A percentile compares a stretch with the other conserved stretches of the same genome.
phyloP scores from a whole-genome alignment of 2,888 invertebrate species.

The Mythimna pallens region DNA sequence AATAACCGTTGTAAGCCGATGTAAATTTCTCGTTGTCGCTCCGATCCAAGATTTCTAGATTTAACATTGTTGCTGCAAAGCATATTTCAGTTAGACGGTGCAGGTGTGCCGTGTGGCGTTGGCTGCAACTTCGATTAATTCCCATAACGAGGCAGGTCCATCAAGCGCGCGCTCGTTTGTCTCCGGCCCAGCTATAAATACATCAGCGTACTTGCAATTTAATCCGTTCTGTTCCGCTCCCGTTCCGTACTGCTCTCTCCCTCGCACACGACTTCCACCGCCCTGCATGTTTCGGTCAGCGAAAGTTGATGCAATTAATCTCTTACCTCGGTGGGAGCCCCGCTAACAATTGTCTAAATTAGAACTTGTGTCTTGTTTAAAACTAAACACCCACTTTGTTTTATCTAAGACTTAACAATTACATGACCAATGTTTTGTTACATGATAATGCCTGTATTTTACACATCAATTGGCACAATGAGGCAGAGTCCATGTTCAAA shows the following conservation, averaged over 20 bases:
- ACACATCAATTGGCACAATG: slow-evolving; percentile 51
- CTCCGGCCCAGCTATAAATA: slow-evolving; percentile 89
- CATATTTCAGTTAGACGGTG: slow-evolving; percentile 86
- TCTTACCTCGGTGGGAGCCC: slow-evolving; percentile 71
- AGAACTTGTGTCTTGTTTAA: slow-evolving; percentile 71
- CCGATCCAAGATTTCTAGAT: slow-evolving; percentile 63
- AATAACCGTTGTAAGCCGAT: slow-evolving; percentile 42
- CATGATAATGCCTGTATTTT: slow-evolving; percentile 41
- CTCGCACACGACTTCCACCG: slow-evolving; percentile 70
- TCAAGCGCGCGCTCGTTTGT: slow-evolving; percentile 89
- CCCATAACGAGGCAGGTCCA: slow-evolving; percentile 90
- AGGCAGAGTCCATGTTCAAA: slow-evolving; percentile 47
- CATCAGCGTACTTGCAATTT: slow-evolving; percentile 90
- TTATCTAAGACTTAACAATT: slow-evolving; percentile 30
- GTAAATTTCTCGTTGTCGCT: slow-evolving; percentile 40
- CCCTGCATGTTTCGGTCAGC: slow-evolving; percentile 77
- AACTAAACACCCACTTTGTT: slow-evolving; percentile 61
- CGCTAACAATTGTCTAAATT: slow-evolving; percentile 76
- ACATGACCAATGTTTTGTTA: slow-evolving; percentile 49
- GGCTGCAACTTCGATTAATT: slow-evolving; percentile 89
- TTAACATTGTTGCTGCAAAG: slow-evolving; percentile 69
- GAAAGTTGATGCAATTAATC: slow-evolving; percentile 85
- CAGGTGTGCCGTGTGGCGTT: slow-evolving; percentile 88
- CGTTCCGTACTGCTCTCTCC: slow-evolving; percentile 77
- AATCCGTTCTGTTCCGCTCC: slow-evolving; percentile 87